Evolutionary conservation across 2,888 invertebrate species (phyloP), one percentile per base, ranked within the genome.

Genomic region (Pinctada fucata): DNA sequence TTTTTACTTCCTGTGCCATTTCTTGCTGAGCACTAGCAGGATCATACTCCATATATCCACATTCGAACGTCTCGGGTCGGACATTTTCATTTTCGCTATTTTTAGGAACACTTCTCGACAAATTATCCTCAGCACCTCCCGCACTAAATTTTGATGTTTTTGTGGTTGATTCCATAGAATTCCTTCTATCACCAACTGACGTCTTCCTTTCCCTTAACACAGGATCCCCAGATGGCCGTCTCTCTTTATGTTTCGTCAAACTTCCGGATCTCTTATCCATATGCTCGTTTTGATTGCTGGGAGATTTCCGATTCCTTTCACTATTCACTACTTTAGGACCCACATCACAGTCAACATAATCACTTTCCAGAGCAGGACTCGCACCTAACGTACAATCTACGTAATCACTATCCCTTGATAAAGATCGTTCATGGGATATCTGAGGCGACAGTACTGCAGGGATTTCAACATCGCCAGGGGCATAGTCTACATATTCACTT

Each of bases 41-140:
- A 66, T 85, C 84, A 76, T 83, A 86, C 51, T 85, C 86, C 83
- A 86, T 86, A 69, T 86, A 86, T 13, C 79, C 75, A 31, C 8
- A 5, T 6, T 52, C 63, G 6, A 13, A 48, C n/a, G 13, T 5
- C 3, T 4, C 50, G n/a, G 6, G n/a, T 71, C 48, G 49, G 3
- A 10, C 13, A 45, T 6, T 50, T 48, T 50, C 52, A 10, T 6
- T 10, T 58, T 6, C 6, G 6, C 13, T 58, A 10, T 58, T 0
- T 6, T 58, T 58, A 10, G 13, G 6, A 13, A 58, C 13, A 31
- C 0, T 31, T 31, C 31, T 31, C 31, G 31, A 31, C 31, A 31
- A 31, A 31, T 31, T 31, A 31, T 31, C 16, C 8, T 4, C 31
- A 16, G 8, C 31, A 2, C 48, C 49, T 47, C 50, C 66, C 6